Evolutionary conservation across 2,113 vertebrate species (phyloP).

Genomic region (Dromiciops gliroides): DNA sequence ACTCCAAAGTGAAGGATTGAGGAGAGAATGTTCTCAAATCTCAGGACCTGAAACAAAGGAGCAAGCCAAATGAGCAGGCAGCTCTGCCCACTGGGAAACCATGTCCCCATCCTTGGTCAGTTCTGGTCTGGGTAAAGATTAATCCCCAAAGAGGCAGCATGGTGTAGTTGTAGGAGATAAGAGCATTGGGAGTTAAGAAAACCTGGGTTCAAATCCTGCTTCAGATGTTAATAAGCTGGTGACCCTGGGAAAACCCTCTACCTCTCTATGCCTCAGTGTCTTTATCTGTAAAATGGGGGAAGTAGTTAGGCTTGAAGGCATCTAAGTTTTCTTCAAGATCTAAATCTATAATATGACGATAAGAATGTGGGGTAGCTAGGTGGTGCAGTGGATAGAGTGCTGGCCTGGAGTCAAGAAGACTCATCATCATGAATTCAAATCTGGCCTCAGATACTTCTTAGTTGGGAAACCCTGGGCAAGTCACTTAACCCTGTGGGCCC

Average conservation of each 20-base stretch:
- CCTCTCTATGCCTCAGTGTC: background rate
- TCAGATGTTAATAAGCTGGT: background rate
- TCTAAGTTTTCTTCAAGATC: background rate
- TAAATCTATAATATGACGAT: background rate
- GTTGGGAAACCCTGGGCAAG: too few relatives aligned
- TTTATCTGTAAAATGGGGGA: background rate
- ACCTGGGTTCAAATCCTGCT: background rate
- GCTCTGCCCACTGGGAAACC: background rate
- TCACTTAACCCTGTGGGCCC: too few relatives aligned
- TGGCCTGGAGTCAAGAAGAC: too few relatives aligned
- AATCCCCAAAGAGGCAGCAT: too few relatives aligned
- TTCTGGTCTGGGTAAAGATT: background rate
- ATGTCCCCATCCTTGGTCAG: background rate
- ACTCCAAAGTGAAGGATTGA: constrained; percentile 83
- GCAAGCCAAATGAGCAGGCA: constrained; percentile 43
- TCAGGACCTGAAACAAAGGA: constrained; percentile 74
- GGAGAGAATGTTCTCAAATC: constrained; percentile 84
- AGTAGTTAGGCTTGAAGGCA: background rate
- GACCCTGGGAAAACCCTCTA: background rate
- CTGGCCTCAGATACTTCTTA: too few relatives aligned
- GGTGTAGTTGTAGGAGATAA: background rate
- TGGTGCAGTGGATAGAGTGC: too few relatives aligned
- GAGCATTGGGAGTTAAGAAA: background rate
- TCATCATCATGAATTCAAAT: too few relatives aligned
- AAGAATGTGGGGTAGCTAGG: background rate